A percentile compares a stretch with the other conserved stretches of the same genome.
Conservation (phyloP, 2,113 vertebrate genomes). For the Seriola dumerili region DNA sequence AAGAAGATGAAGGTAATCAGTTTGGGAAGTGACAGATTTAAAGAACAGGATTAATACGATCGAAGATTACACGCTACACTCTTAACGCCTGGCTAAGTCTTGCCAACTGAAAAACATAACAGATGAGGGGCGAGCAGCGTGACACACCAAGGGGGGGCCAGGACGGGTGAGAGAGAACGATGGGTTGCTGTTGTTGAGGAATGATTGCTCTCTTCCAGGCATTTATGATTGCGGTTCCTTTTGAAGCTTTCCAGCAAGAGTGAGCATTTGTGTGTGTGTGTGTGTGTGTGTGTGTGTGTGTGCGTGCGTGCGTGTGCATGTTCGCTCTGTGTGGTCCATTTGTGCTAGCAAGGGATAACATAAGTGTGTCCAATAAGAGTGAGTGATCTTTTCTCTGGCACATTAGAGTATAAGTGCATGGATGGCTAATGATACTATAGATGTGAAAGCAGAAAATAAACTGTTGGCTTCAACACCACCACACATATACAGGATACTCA, state of each 20-base stretch:
- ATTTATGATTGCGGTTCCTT: constrained; percentile 57
- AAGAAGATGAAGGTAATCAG: constrained; percentile 76
- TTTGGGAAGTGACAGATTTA: constrained; percentile 68
- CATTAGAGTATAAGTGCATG: constrained; percentile 33
- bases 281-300: constrained; percentile 29
- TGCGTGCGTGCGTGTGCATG: constrained; percentile 15
- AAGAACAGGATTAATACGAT: constrained; percentile 71
- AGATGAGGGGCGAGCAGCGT: constrained; percentile 9
- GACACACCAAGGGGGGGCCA: neutral
- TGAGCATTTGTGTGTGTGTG: constrained; percentile 28
- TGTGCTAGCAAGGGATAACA: constrained; percentile 41
- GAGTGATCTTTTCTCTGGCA: constrained; percentile 60
- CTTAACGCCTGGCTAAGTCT: constrained; percentile 41
- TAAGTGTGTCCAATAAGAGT: constrained; percentile 58
- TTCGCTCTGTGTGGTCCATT: constrained; percentile 39
- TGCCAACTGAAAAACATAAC: constrained; percentile 37
- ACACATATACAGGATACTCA: constrained; percentile 10
- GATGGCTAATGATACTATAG: constrained; percentile 55
- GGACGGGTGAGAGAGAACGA: constrained; percentile 11
- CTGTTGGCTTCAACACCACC: constrained; percentile 17
- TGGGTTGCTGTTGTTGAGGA: constrained; percentile 57
- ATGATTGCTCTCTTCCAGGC: constrained; percentile 68
- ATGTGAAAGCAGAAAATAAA: constrained; percentile 39
- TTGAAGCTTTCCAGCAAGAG: constrained; percentile 35
- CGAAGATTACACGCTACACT: constrained; percentile 57